Evolutionary conservation across 2,113 vertebrate genomes (phyloP).

Genomic region (Agapornis roseicollis): DNA sequence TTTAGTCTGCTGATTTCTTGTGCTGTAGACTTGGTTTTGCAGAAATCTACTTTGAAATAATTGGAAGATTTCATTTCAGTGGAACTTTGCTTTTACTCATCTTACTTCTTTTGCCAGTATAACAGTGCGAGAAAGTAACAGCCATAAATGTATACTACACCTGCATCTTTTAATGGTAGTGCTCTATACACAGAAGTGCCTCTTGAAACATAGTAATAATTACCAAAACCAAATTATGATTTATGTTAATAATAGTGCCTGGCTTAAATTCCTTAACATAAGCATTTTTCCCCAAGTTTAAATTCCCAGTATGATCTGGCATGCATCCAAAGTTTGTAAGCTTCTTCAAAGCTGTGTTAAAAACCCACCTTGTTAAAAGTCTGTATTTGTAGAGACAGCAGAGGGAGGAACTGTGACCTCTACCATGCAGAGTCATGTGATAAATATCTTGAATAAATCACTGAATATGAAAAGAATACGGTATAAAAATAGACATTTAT

Average conservation of each 20-base stretch:
- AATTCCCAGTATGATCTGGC: neutral
- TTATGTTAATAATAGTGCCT: neutral
- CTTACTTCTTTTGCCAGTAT: neutral
- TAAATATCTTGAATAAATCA: neutral
- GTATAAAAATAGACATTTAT: neutral
- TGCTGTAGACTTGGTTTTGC: neutral
- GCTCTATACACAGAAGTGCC: conserved; percentile 38
- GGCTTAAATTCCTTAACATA: neutral
- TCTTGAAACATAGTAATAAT: conserved; percentile 19
- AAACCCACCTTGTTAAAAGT: neutral
- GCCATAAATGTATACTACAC: neutral
- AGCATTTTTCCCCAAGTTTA: neutral
- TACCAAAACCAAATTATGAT: neutral
- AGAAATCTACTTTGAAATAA: neutral
- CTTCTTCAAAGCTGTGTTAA: neutral
- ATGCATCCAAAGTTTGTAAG: neutral
- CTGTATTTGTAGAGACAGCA: neutral
- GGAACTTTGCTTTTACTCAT: neutral
- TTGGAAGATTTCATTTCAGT: neutral
- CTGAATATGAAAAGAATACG: neutral
- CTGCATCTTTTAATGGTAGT: neutral
- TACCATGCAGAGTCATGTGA: neutral
- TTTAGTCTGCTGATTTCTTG: neutral
- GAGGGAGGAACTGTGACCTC: neutral
- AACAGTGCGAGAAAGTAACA: neutral